These are phyloP conservation scores for Tapirus indicus DNA, from an alignment of 2,797 vertebrate species.

Conservation along the genomic window DNA sequence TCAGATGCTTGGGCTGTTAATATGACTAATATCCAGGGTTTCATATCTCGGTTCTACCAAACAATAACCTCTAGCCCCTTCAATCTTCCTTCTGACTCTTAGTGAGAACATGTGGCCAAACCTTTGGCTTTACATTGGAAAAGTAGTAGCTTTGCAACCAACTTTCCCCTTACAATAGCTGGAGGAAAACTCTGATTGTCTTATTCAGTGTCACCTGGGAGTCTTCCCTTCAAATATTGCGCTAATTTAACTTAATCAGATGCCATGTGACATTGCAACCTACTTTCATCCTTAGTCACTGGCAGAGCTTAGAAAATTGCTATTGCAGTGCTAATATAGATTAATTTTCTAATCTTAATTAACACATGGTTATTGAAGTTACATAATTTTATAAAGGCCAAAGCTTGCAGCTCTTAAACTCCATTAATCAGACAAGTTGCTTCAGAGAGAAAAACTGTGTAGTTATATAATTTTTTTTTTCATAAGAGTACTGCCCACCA, in stretches of 20 bases:
- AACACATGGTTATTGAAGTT: conserved; percentile 23
- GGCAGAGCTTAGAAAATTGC: conserved; percentile 44
- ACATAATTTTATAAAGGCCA: conserved; percentile 58
- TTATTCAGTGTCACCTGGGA: conserved; percentile 8
- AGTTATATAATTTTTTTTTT: background rate
- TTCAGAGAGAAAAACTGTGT: conserved; percentile 55
- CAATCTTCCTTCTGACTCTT: conserved; percentile 1
- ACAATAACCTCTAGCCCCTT: background rate
- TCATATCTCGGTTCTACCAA: conserved; percentile 23
- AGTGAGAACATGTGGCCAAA: background rate
- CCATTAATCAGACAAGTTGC: conserved; percentile 51
- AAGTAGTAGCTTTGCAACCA: conserved; percentile 30
- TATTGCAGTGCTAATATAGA: conserved; percentile 42
- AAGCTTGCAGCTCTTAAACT: conserved; percentile 25
- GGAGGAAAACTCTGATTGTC: background rate
- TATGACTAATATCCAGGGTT: background rate
- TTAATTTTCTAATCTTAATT: conserved; percentile 66
- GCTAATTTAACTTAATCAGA: conserved; percentile 45
- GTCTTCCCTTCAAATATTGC: background rate
- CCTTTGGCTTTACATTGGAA: conserved; percentile 48
- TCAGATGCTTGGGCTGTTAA: background rate
- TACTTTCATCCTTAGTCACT: conserved; percentile 17
- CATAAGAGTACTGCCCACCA: background rate
- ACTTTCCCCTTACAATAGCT: background rate
- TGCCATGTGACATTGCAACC: background rate